Evolutionary conservation across 2,797 vertebrate species (phyloP).

Genomic region (Bradypus variegatus): DNA sequence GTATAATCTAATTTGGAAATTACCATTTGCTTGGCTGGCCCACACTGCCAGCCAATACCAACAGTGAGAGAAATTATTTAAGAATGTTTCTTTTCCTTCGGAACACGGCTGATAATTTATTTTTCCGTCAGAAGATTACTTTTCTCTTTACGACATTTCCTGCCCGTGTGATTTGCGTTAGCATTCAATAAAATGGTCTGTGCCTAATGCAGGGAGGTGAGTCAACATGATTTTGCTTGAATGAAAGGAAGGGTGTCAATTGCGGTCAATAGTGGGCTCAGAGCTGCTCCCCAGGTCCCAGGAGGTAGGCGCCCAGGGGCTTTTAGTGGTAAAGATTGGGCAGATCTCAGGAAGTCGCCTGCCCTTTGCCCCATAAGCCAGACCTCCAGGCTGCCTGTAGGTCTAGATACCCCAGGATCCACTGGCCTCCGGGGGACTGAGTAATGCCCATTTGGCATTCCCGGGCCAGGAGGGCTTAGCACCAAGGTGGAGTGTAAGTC

Average conservation of each 20-base stretch:
- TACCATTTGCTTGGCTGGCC: slow-evolving; percentile 82
- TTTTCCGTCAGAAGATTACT: slow-evolving; percentile 85
- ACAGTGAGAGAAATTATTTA: slow-evolving; percentile 80
- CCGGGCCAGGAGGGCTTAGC: not conserved
- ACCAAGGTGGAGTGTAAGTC: not conserved
- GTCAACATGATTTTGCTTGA: not conserved
- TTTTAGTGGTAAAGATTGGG: not conserved
- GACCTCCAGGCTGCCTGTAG: not conserved
- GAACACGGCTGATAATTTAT: slow-evolving; percentile 82
- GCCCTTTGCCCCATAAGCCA: not conserved
- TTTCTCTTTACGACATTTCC: slow-evolving; percentile 82
- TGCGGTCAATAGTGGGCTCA: not conserved
- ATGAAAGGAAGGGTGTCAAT: not conserved
- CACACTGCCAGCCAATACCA: slow-evolving; percentile 81
- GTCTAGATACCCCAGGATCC: not conserved
- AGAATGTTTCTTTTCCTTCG: slow-evolving; percentile 82
- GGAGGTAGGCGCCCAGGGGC: not conserved
- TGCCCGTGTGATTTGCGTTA: slow-evolving; percentile 78
- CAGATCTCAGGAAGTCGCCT: not conserved
- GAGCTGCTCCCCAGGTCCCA: not conserved
- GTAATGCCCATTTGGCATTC: not conserved
- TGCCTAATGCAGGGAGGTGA: slow-evolving; percentile 29
- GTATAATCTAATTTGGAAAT: slow-evolving; percentile 87
- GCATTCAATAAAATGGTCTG: slow-evolving; percentile 77
- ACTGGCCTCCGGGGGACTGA: not conserved